Evolutionary conservation across 2,113 vertebrate species (phyloP), one percentile per base, ranked within the genome.

Genomic region (Ictalurus punctatus): DNA sequence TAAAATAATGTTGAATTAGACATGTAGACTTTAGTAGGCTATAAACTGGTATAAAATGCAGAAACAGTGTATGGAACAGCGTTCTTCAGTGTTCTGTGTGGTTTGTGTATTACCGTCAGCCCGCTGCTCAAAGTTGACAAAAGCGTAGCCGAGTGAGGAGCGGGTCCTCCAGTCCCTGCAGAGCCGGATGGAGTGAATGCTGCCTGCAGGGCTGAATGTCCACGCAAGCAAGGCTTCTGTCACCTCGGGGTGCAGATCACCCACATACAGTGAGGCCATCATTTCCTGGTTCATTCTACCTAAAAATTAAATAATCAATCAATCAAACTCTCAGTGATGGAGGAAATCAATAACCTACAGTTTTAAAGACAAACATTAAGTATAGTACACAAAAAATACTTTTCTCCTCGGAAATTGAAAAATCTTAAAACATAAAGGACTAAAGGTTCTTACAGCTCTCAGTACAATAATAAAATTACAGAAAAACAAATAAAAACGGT

Each of bases 141-240:
- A 78, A 10, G 74, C 25, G 5, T 52, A 78, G 74, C 74, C 23
- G 12, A 78, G 44, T 23, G 74, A 78, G 23, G 44, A 95, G 58
- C 97, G 95, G 91, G 96, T 97, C 93, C 97, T 97, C 97, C 96
- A 97, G 94, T 76, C 8, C 23, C 21, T 44, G 34, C 73, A 44
- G 37, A 44, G 8, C 8, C 40, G 1, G 37, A 76, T 5, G 4
- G 73, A 76, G 37, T 48, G 37, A 76, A 48, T 97, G 17, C 96
- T 96, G 91, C 96, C 97, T 73, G 96, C 96, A 10, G 96, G 93
- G 54, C 54, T 56, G 54, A 98, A 97, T 94, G 97, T 97, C 94
- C 97, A 96, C 86, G 97, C 97, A 63, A 98, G 96, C 97, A 97
- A 97, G 92, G 96, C 96, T 92, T 97, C 97, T 44, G 96, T 98